Evolutionary conservation across 1,140 invertebrate species (phyloP).

Genomic region (Drosophila paulistorum): DNA sequence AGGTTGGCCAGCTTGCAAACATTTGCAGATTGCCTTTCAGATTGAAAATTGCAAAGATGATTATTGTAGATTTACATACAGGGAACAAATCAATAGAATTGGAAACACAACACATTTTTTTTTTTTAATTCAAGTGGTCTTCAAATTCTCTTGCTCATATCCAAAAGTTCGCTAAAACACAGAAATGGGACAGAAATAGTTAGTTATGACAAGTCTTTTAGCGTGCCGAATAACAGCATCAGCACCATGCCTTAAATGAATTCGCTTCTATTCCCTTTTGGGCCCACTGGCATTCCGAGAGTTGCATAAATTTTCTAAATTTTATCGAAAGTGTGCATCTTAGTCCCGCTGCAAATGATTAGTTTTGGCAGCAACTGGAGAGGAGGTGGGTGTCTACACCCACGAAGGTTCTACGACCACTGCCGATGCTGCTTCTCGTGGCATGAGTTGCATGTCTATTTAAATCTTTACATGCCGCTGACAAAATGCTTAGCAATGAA

Average conservation of each 20-base stretch:
- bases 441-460: constrained; percentile 62
- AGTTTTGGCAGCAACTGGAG: constrained; percentile 19
- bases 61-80: constrained; percentile 76
- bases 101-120: constrained; percentile 13
- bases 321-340: constrained; percentile 79
- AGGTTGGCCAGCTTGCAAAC: constrained; percentile 47
- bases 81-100: constrained; percentile 65
- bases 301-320: constrained; percentile 23
- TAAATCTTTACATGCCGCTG: constrained; percentile 77
- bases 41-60: constrained; percentile 71
- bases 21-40: constrained; percentile 63
- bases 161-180: constrained; percentile 43
- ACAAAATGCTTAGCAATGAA: constrained; percentile 75
- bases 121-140: background rate
- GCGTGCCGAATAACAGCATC: constrained; percentile 24
- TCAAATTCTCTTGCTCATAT: constrained; percentile 68
- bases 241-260: constrained; percentile 69
- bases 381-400: constrained; percentile 15
- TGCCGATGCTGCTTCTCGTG: constrained; percentile 25
- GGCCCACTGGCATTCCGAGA: constrained; percentile 6
- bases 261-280: constrained; percentile 56
- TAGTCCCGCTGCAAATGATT: constrained; percentile 59
- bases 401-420: constrained; percentile 24
- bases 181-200: constrained; percentile 31
- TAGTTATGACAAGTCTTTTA: constrained; percentile 62